Conservation (phyloP, 2,888 invertebrate species). For the Ormyrus thymus region DNA sequence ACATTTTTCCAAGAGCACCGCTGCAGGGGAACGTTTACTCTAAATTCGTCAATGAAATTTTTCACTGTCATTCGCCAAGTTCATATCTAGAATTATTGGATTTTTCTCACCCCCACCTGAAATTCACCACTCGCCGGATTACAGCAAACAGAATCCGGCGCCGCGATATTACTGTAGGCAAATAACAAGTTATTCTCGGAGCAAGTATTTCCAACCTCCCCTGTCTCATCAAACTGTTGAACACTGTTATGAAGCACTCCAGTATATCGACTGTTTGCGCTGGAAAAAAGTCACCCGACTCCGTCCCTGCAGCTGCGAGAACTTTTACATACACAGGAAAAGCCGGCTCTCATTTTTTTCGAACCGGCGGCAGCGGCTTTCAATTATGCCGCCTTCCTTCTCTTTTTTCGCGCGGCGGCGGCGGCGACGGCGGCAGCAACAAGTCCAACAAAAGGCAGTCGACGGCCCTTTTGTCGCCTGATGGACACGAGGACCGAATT, state of each 20-base stretch:
- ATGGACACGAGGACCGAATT: conserved; percentile 40
- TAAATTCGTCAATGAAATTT: too few relatives aligned
- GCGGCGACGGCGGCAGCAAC: conserved; percentile 12
- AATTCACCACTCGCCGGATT: too few relatives aligned
- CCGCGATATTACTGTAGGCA: conserved; percentile 22
- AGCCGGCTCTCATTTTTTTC: conserved; percentile 5
- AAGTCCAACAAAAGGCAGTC: conserved; percentile 33
- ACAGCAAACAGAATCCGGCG: not conserved
- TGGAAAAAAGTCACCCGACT: too few relatives aligned
- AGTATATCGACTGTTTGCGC: conserved; percentile 8
- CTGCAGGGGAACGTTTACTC: too few relatives aligned
- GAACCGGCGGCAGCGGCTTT: conserved; percentile 11
- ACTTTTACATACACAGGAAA: conserved; percentile 12
- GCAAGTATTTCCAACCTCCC: conserved; percentile 1
- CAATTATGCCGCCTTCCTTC: conserved; percentile 45
- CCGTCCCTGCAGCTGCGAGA: too few relatives aligned
- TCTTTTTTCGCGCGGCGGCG: conserved; percentile 15
- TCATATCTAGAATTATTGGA: conserved; percentile 3
- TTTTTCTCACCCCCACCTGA: conserved; percentile 3
- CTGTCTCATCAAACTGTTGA: conserved; percentile 13
- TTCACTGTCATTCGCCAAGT: too few relatives aligned
- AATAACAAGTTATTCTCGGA: conserved; percentile 7
- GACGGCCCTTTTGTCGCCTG: conserved; percentile 12
- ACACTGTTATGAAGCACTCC: conserved; percentile 13
- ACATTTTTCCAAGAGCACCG: too few relatives aligned